Percentiles rank a stretch among this genome's conserved stretches.
Evolutionary conservation across 2,113 vertebrate species (phyloP).

Genomic region (Boleophthalmus pectinirostris): DNA sequence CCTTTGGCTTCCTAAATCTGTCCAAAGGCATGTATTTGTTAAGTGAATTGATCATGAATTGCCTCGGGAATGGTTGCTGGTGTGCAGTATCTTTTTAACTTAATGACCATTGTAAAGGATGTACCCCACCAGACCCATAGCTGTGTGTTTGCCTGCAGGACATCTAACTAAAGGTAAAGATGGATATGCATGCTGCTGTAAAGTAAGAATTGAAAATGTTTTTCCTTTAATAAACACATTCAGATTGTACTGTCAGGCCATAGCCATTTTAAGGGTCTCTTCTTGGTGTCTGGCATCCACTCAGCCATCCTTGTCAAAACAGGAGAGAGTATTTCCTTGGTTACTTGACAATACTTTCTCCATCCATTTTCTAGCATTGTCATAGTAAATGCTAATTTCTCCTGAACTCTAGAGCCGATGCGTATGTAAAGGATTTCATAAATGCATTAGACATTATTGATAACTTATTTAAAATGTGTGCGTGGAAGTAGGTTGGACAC

Average conservation of each 20-base stretch:
- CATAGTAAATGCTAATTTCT: background rate
- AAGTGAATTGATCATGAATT: background rate
- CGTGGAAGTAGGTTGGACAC: constrained; percentile 8
- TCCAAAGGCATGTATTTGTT: background rate
- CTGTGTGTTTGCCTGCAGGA: background rate
- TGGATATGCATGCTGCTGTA: background rate
- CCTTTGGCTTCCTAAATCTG: background rate
- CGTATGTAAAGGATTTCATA: background rate
- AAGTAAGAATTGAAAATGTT: background rate
- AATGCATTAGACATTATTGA: background rate
- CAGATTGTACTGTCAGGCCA: constrained; percentile 54
- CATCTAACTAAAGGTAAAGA: background rate
- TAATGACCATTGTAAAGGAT: background rate
- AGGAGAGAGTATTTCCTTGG: constrained; percentile 46
- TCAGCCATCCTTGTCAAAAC: constrained; percentile 54
- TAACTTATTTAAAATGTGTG: constrained; percentile 1
- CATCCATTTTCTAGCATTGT: background rate
- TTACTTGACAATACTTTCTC: constrained; percentile 26
- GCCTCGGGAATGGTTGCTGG: background rate
- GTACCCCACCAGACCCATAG: too few species aligned
- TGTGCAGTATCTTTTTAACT: background rate
- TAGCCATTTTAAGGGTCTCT: constrained; percentile 66
- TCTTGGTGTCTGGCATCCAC: constrained; percentile 55
- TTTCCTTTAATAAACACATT: background rate
- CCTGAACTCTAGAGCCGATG: background rate